phyloP scores from a whole-genome alignment of 2,888 invertebrate species.

The Tenthredo mesomela region DNA sequence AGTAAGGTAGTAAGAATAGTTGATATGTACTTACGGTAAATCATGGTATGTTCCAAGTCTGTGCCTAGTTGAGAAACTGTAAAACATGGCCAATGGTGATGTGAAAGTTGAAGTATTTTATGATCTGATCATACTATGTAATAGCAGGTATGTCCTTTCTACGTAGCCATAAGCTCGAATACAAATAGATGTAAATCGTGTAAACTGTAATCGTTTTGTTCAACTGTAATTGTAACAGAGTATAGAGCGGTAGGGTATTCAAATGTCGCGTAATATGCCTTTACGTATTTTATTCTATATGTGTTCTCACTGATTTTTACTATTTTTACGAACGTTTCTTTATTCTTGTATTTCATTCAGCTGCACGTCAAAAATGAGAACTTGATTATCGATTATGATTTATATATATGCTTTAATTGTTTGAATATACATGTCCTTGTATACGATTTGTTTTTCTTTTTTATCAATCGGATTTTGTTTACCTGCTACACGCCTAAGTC shows the following conservation, averaged over 20 bases:
- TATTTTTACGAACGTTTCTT: background rate
- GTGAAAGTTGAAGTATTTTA: slow-evolving; percentile 27
- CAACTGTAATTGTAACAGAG: slow-evolving; percentile 26
- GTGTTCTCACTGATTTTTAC: background rate
- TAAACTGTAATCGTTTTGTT: background rate
- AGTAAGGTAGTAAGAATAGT: slow-evolving; percentile 19
- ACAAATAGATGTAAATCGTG: slow-evolving; percentile 30
- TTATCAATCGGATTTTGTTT: slow-evolving; percentile 11
- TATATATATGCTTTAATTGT: slow-evolving; percentile 8
- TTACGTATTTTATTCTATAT: background rate
- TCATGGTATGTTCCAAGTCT: slow-evolving; percentile 1
- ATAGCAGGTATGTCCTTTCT: slow-evolving; percentile 41
- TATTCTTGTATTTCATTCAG: background rate
- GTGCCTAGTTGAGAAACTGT: slow-evolving; percentile 12
- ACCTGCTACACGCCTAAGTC: slow-evolving; percentile 31
- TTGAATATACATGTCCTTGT: background rate
- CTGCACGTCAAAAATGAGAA: background rate
- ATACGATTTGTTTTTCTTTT: slow-evolving; percentile 44
- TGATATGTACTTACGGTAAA: background rate
- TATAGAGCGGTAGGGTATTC: slow-evolving; percentile 67
- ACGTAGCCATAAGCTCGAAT: slow-evolving; percentile 15
- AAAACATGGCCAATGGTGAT: slow-evolving; percentile 29
- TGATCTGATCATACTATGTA: slow-evolving; percentile 31
- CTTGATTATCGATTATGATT: background rate
- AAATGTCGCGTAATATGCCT: background rate